These are phyloP conservation scores for Pocota personata DNA, from an alignment of 2,888 invertebrate species.

Conservation along the genomic window DNA sequence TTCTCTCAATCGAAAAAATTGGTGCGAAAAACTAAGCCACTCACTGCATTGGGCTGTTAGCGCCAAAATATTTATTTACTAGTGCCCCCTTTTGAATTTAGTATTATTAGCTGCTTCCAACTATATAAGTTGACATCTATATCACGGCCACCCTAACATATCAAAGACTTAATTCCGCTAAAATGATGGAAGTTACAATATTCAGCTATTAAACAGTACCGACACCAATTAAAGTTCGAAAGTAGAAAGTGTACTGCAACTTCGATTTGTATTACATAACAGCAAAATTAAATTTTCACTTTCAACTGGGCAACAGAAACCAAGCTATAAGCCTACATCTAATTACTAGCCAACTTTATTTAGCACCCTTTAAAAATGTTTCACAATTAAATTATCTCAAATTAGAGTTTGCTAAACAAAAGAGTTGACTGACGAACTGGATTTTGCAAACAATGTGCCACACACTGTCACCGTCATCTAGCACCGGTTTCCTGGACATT, in stretches of 20 bases:
- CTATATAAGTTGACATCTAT: too few relatives aligned
- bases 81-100: too few relatives aligned
- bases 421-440: conserved; percentile 45
- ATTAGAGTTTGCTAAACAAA: conserved; percentile 41
- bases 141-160: too few relatives aligned
- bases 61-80: too few relatives aligned
- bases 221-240: background rate
- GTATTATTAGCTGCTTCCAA: too few relatives aligned
- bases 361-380: conserved; percentile 6
- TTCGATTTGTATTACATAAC: background rate
- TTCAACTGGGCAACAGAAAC: background rate
- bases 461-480: conserved; percentile 39
- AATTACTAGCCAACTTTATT: conserved; percentile 20
- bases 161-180: too few relatives aligned
- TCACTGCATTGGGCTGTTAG: too few relatives aligned
- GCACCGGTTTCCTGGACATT: conserved; percentile 58
- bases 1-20: too few relatives aligned
- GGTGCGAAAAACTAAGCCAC: too few relatives aligned
- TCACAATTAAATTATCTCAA: conserved; percentile 6
- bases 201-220: background rate
- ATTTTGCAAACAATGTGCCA: conserved; percentile 22
- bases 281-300: background rate
- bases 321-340: background rate
- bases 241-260: background rate
- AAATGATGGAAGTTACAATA: too few relatives aligned